A percentile compares a stretch with the other conserved stretches of the same genome.
These are phyloP conservation scores for Latrodectus geometricus DNA, from an alignment of 1,140 invertebrate genomes.

Conservation along the genomic window DNA sequence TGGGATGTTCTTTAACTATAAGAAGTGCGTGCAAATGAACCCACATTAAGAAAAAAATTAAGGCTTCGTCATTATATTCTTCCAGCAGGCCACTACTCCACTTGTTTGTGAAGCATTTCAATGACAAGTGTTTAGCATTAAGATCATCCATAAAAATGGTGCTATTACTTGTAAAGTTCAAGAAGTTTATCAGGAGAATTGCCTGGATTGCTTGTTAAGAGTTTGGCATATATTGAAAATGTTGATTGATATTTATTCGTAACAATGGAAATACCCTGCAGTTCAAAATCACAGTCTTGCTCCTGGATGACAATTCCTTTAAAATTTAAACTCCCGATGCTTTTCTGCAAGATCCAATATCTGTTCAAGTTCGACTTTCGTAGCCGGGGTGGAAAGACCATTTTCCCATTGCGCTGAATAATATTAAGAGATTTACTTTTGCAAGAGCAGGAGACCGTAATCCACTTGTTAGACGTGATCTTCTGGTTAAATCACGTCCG, in stretches of 20 bases:
- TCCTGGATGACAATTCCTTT: neutral
- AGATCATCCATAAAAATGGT: neutral
- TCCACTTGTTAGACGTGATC: neutral
- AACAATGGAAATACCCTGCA: neutral
- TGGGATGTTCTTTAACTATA: neutral
- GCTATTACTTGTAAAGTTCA: neutral
- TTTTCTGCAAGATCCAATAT: neutral
- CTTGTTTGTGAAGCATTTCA: neutral
- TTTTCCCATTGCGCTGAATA: neutral
- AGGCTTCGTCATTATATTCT: neutral
- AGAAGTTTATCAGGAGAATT: neutral
- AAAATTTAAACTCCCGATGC: neutral
- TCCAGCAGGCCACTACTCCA: neutral
- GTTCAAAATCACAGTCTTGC: neutral
- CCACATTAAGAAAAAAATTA: neutral
- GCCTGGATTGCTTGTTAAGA: neutral
- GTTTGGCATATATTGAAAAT: neutral
- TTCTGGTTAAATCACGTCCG: neutral
- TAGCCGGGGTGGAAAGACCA: neutral
- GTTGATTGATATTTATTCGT: neutral
- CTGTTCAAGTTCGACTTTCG: neutral
- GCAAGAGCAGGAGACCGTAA: neutral
- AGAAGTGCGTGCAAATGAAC: neutral
- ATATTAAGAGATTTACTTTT: neutral
- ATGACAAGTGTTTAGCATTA: conserved; percentile 4